Evolutionary conservation across 2,888 invertebrate genomes (phyloP), one percentile per base, ranked within the genome.

Genomic region (Sisyra nigra): DNA sequence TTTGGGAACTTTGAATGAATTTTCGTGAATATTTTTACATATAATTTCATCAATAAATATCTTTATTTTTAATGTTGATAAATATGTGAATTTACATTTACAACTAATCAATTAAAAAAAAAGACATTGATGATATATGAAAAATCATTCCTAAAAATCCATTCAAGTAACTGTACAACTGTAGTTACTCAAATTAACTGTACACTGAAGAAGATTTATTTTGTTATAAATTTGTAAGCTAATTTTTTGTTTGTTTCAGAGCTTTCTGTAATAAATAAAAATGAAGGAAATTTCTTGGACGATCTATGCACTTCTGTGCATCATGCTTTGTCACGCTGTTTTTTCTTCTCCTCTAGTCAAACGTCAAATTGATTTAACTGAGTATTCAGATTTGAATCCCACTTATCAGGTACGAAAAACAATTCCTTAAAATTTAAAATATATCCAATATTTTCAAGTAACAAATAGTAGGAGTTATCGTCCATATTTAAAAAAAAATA

Each of bases 241-340:
- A n/a, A n/a, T 49, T 45, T 38, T 46, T 39, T 35, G 42, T 45
- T 51, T 50, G 45, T 57, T 57, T 42, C 49, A 57, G 58, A 49
- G 24, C 7, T 24, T 24, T 24, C 7, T 24, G n/a, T n/a, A n/a
- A n/a, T n/a, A n/a, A n/a, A n/a, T n/a, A n/a, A 59, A 52, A 48
- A 61, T 61, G 61, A 57, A 50, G 50, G 55, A 55, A 46, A 48
- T 54, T 49, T 44, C 54, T 42, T 54, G 54, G 50, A 51, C 51
- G 42, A 48, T 52, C 31, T 48, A 54, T 17, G 52, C 51, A 41
- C 42, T 59, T 35, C 47, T 57, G 37, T 53, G 54, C 46, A 47
- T 59, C 44, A 48, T 52, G 40, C 46, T 57, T 38, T 52, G 52
- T 44, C 50, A 49, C 37, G 46, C 51, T 30, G 53, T 51, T 18